Conservation (phyloP, 2,113 vertebrate species). For the Opisthocomus hoazin region DNA sequence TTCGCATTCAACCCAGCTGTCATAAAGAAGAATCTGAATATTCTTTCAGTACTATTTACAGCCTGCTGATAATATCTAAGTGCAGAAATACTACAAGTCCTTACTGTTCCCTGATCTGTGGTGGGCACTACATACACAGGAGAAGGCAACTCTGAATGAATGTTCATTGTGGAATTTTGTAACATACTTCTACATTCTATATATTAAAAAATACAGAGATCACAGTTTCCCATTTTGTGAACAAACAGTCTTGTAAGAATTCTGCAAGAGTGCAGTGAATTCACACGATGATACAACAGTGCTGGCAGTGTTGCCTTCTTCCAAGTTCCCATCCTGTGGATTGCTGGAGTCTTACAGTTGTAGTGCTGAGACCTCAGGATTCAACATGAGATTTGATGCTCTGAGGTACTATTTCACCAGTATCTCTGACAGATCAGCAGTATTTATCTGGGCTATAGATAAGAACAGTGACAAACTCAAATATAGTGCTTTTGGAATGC, state of each 20-base stretch:
- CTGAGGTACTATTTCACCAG: background rate
- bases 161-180: background rate
- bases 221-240: background rate
- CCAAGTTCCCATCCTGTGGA: background rate
- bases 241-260: background rate
- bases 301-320: background rate
- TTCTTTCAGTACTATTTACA: background rate
- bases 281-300: fast-evolving
- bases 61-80: background rate
- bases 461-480: background rate
- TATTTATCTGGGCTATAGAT: background rate
- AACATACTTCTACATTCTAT: background rate
- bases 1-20: background rate
- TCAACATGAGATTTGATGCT: background rate
- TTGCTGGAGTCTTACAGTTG: background rate
- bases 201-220: background rate
- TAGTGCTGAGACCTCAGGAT: background rate
- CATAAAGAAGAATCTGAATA: background rate
- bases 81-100: background rate
- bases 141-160: background rate
- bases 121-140: fast-evolving
- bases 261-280: background rate
- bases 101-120: background rate
- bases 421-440: background rate
- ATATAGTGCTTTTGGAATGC: background rate